Conservation (phyloP, 1,140 invertebrate species). For the Bactericera cockerelli region DNA sequence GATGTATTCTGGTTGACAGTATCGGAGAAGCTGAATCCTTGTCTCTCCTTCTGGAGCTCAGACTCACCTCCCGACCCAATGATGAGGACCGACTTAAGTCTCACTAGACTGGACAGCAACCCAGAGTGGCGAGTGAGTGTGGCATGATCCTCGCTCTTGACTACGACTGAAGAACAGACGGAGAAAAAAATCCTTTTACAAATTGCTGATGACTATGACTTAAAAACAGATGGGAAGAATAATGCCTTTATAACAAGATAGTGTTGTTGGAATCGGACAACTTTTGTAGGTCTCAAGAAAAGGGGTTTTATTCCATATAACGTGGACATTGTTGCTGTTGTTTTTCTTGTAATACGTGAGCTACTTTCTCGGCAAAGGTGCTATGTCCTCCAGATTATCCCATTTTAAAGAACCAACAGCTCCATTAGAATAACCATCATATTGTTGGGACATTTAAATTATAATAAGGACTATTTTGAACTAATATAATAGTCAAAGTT, state of each 20-base stretch:
- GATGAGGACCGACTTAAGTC: neutral
- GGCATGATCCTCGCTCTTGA: neutral
- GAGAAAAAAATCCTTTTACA: neutral
- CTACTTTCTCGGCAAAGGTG: too few species aligned
- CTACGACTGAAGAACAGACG: neutral
- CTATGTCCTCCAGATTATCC: too few species aligned
- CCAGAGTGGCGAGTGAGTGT: neutral
- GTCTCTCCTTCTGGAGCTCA: neutral
- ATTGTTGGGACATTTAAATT: too few species aligned
- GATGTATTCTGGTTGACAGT: neutral
- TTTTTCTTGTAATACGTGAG: too few species aligned
- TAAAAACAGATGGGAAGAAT: neutral
- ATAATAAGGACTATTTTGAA: too few species aligned
- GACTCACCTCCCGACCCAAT: neutral
- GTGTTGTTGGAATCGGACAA: neutral
- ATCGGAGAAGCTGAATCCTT: neutral
- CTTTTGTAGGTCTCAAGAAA: neutral
- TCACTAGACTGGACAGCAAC: neutral
- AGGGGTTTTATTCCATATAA: neutral
- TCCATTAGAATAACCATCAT: too few species aligned
- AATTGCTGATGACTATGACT: neutral
- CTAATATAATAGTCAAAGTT: too few species aligned
- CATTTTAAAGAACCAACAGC: too few species aligned
- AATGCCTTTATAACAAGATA: neutral
- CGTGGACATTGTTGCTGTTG: neutral